Percentiles rank a stretch among this genome's conserved stretches.
phyloP scores from a whole-genome alignment of 2,113 vertebrate genomes.

The Caretta caretta region DNA sequence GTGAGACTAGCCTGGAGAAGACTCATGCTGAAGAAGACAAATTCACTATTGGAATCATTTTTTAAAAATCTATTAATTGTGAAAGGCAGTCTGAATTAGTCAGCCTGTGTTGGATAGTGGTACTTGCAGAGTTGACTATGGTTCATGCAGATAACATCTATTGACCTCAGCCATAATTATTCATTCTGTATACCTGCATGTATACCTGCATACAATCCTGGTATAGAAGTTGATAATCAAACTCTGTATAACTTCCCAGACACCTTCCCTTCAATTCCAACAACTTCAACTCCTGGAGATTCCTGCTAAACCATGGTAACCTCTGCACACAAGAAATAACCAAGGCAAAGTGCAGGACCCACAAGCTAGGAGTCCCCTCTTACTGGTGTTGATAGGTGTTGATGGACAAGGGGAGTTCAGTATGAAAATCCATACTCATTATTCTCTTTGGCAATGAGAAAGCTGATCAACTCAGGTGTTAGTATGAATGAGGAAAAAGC shows the following conservation, averaged over 20 bases:
- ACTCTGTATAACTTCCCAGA: background rate
- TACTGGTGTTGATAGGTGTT: background rate
- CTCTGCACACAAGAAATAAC: background rate
- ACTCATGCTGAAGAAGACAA: background rate
- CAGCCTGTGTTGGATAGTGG: background rate
- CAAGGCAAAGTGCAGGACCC: background rate
- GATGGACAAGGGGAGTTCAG: background rate
- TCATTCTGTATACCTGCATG: background rate
- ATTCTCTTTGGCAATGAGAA: background rate
- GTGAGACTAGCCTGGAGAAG: accelerated
- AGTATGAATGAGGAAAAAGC: background rate
- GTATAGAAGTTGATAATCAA: background rate
- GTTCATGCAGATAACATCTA: background rate
- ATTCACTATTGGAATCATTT: background rate
- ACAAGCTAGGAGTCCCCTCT: background rate
- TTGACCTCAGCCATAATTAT: no score
- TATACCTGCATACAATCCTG: background rate
- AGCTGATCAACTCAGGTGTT: background rate
- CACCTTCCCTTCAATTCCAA: background rate
- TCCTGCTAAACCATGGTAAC: background rate
- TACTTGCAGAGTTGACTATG: background rate
- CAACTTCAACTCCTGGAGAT: background rate
- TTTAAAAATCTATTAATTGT: background rate
- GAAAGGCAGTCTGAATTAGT: background rate
- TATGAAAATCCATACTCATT: constrained; percentile 18